Conservation (phyloP, 2,888 invertebrate species). For the Fragum whitleyi region DNA sequence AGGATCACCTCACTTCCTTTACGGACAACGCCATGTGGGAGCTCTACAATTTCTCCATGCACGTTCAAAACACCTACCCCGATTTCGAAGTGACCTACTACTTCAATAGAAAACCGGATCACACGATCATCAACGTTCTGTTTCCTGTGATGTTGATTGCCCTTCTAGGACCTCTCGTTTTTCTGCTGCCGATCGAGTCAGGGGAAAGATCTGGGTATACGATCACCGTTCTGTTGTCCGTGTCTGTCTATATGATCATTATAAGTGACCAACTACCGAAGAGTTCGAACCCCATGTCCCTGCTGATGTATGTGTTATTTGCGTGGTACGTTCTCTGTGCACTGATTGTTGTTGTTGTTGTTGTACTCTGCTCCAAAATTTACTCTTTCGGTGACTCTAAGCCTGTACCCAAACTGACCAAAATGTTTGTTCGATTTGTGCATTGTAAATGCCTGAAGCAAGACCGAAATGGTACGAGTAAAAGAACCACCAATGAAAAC, state of each 20-base stretch:
- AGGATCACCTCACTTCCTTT: background rate
- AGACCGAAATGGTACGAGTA: background rate
- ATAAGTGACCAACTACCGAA: background rate
- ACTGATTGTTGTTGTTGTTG: constrained; percentile 5
- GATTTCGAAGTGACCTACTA: constrained; percentile 13
- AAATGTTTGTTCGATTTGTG: background rate
- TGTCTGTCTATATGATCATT: constrained; percentile 7
- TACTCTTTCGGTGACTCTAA: constrained; percentile 8
- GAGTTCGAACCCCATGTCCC: constrained; percentile 8
- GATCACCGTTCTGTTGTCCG: background rate
- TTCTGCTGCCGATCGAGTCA: background rate
- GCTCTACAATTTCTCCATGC: constrained; percentile 5
- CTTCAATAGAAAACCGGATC: constrained; percentile 6
- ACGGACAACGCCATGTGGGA: constrained; percentile 14
- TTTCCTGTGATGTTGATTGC: constrained; percentile 7
- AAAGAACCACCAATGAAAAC: background rate
- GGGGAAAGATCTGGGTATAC: background rate
- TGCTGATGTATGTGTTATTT: constrained; percentile 6
- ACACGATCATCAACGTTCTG: background rate
- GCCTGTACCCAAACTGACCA: constrained; percentile 2
- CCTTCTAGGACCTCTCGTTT: background rate
- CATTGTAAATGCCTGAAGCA: background rate
- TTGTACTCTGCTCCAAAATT: constrained; percentile 5
- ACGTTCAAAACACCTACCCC: background rate
- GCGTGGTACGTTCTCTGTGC: constrained; percentile 7